These are phyloP conservation scores for Polyommatus iphigenia DNA, from an alignment of 2,888 invertebrate genomes.

Conservation along the genomic window DNA sequence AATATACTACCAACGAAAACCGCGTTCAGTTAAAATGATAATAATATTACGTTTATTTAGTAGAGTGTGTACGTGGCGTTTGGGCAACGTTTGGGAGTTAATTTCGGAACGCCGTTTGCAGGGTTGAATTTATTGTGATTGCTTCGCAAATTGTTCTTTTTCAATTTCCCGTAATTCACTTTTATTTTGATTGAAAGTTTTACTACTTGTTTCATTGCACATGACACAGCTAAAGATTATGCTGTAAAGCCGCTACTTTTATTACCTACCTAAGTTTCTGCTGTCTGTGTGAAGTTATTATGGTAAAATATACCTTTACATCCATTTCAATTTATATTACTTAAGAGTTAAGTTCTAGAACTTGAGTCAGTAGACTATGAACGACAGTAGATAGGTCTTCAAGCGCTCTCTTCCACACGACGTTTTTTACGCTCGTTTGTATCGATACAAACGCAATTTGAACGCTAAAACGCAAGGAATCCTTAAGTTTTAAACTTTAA, in stretches of 20 bases:
- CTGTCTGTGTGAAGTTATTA: background rate
- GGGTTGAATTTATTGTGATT: conserved; percentile 25
- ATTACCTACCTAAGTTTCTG: background rate
- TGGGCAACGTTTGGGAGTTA: conserved; percentile 4
- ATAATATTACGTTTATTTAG: conserved; percentile 34
- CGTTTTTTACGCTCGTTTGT: too few relatives aligned
- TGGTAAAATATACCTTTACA: background rate
- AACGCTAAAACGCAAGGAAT: too few relatives aligned
- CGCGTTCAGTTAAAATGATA: conserved; percentile 6
- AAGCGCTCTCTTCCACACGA: too few relatives aligned
- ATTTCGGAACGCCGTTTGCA: conserved; percentile 32
- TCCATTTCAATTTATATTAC: too few relatives aligned
- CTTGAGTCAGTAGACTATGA: too few relatives aligned
- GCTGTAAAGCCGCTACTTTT: background rate
- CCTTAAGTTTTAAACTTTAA: too few relatives aligned
- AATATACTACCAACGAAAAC: background rate
- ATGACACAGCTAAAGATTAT: background rate
- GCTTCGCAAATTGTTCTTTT: conserved; percentile 7
- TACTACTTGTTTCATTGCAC: background rate
- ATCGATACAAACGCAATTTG: too few relatives aligned
- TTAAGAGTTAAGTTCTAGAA: too few relatives aligned
- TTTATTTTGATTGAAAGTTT: background rate
- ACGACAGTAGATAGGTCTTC: too few relatives aligned
- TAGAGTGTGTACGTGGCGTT: background rate
- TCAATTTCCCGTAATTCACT: conserved; percentile 7